These are phyloP conservation scores for Augochlorella aurata DNA, from an alignment of 2,888 invertebrate species.

Conservation along the genomic window DNA sequence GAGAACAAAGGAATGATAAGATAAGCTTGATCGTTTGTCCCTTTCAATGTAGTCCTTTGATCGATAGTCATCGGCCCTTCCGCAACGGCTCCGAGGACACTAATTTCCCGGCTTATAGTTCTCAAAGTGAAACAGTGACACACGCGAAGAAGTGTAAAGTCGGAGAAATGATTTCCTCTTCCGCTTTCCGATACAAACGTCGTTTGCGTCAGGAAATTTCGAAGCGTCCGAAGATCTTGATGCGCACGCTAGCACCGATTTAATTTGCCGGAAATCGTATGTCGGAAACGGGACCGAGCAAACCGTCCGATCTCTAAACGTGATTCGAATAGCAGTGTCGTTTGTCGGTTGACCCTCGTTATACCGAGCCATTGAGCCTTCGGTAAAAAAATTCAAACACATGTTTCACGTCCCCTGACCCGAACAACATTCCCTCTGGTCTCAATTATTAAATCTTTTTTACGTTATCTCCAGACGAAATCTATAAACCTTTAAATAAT, in stretches of 20 bases:
- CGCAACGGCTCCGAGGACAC: too few species aligned
- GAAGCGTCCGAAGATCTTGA: conserved; percentile 46
- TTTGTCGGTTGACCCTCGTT: conserved; percentile 50
- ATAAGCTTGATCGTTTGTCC: too few species aligned
- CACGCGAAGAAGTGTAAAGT: neutral
- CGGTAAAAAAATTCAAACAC: neutral
- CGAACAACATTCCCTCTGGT: neutral
- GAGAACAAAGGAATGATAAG: too few species aligned
- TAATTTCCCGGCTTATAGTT: neutral
- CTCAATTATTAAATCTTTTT: neutral
- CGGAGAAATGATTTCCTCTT: conserved; percentile 49
- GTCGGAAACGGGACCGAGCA: conserved; percentile 50
- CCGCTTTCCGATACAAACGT: conserved; percentile 34
- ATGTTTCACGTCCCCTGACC: neutral
- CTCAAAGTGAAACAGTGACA: neutral
- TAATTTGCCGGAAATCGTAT: conserved; percentile 61
- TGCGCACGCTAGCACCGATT: conserved; percentile 53
- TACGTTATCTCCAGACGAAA: too few species aligned
- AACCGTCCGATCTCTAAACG: conserved; percentile 41
- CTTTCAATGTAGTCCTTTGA: too few species aligned
- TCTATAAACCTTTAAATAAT: too few species aligned
- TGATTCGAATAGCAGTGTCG: conserved; percentile 33
- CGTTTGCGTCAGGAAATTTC: conserved; percentile 21
- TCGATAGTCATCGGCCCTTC: too few species aligned
- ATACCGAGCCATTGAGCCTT: neutral